Evolutionary conservation across 1,140 invertebrate genomes (phyloP), one percentile per base, ranked within the genome.

Genomic region (Thrips palmi): DNA sequence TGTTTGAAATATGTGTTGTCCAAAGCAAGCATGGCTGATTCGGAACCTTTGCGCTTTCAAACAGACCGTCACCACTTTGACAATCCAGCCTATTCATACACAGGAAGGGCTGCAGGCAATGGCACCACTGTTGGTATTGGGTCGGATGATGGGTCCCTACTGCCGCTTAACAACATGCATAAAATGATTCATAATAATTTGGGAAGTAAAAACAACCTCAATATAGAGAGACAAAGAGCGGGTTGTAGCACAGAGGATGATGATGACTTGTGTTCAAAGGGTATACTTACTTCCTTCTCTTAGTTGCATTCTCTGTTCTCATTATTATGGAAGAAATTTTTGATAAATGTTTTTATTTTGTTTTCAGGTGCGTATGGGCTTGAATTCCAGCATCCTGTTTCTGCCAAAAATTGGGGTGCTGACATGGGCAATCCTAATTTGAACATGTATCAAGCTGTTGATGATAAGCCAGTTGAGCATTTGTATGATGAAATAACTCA

Each of bases 401-500:
- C 64, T 0, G 44, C 74, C 25, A 88, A 88, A 52, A 87, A 87
- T 51, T 68, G 70, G 48, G 81, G 84, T 45, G 82, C 82, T 0
- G 82, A 88, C 55, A 52, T 70, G 6, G 77, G 73, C 4, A 88
- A 88, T 62, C 83, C 83, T 1, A 87, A 84, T 47, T n/a, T n/a
- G n/a, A 71, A 71, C 50, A 65, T 89, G 6, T 89, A 88, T 50
- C 71, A 86, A 41, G 76, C 70, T 46, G 76, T 82, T 41, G 76
- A 80, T 29, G 74, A 77, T 43, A 59, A 73, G 31, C 68, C 73
- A 27, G 66, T 72, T 33, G 70, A 74, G 36, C 85, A 89, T 52
- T 70, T 89, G 1, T 92, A 92, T 50, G 84, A 88, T 55, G 86
- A 92, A 59, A 87, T 91, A 87, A 52, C 77, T 81, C 19, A 84